phyloP scores from a whole-genome alignment of 2,888 invertebrate genomes.

The Tholera decimalis region DNA sequence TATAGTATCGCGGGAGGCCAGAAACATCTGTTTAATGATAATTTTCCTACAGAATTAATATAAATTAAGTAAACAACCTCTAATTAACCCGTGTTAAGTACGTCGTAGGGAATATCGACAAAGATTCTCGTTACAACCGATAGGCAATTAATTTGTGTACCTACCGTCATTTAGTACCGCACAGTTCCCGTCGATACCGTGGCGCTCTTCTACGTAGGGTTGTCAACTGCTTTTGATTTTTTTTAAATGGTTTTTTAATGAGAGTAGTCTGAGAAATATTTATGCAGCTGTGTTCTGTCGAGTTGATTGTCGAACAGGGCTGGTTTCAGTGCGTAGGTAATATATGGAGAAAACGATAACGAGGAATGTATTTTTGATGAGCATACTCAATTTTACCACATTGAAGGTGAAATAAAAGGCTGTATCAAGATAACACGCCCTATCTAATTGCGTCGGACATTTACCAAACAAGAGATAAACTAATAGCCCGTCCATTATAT shows the following conservation, averaged over 20 bases:
- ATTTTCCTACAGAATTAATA: neutral
- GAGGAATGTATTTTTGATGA: neutral
- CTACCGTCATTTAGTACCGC: conserved; percentile 38
- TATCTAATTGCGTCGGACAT: conserved; percentile 34
- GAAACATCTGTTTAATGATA: neutral
- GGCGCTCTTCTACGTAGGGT: conserved; percentile 25
- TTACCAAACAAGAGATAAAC: conserved; percentile 19
- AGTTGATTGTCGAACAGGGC: too few species aligned
- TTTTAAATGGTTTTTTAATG: conserved; percentile 1
- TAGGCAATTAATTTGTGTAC: conserved; percentile 72
- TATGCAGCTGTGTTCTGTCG: conserved; percentile 9
- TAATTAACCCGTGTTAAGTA: conserved; percentile 31
- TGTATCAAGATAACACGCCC: neutral
- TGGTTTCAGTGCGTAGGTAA: too few species aligned
- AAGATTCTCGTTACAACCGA: conserved; percentile 70
- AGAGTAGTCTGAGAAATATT: neutral
- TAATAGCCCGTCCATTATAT: conserved; percentile 31
- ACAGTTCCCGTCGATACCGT: conserved; percentile 45
- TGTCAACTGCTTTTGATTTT: conserved; percentile 16
- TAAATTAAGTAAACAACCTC: conserved; percentile 26
- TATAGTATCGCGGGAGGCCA: too few species aligned
- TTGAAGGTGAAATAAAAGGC: conserved; percentile 3
- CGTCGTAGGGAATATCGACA: conserved; percentile 48
- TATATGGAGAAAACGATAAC: too few species aligned
- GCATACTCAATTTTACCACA: neutral